Base-by-base conservation (phyloP, 2,113 vertebrate species). In the Leptosomus discolor region DNA sequence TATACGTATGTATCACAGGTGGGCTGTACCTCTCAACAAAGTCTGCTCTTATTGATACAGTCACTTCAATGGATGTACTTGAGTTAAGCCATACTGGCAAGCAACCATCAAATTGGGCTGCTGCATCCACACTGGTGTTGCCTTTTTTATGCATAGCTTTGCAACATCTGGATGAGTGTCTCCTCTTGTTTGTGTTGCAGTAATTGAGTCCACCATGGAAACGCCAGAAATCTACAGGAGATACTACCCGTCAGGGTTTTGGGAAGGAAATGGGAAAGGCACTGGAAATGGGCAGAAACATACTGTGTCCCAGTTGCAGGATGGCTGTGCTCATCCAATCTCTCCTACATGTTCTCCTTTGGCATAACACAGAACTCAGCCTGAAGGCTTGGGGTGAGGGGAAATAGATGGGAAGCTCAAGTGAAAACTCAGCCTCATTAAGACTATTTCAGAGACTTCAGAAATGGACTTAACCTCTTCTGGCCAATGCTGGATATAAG, bases 281-380 rank as follows among this genome's bases (percentile, higher is more conserved):
- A 24, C 23, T 77, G 21, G 71, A 41, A 70, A 58, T 4, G 12
- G 9, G 7, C 51, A 92, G 14, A 75, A 32, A 6, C 36, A 69
- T 6, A 16, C 8, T 2, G 2, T 39, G 58, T 65, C 23, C 9
- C 23, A 54, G 10, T 0, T 68, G 37, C 15, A 63, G 37, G 1
- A 3, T 81, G 6, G 13, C 12, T 84, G 29, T 63, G 12, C 14
- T 43, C 37, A 41, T 23, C 6, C 18, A 67, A 17, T 6, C 22
- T 36, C 29, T 64, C 23, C 10, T 27, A 5, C 17, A 3, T n/a
- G 3, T 37, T 79, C 19, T 5, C 1, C 3, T 78, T 77, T 36
- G 15, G 36, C 39, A 48, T 46, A 68, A 45, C 17, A 30, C 12
- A 41, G 34, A 65, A 22, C 46, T 74, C 54, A 74, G 24, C 12